phyloP scores from a whole-genome alignment of 2,888 invertebrate species.

The Aspidapion aeneum region DNA sequence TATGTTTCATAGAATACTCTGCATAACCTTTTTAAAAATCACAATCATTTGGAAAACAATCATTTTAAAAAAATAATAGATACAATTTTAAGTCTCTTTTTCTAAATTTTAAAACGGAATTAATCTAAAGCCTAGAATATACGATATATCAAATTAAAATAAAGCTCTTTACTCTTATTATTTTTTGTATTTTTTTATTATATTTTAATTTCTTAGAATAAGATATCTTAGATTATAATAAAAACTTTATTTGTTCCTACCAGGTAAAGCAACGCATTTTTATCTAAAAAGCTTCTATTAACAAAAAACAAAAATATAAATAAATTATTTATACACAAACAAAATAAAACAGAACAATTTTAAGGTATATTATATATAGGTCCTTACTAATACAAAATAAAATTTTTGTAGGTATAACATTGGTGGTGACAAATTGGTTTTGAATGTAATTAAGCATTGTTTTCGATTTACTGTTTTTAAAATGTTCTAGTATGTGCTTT shows the following conservation, averaged over 20 bases:
- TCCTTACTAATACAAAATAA: too few species aligned
- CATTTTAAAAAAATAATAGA: constrained; percentile 5
- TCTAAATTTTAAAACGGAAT: background rate
- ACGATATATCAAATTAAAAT: background rate
- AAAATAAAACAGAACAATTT: too few species aligned
- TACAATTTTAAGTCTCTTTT: background rate
- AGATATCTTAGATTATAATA: background rate
- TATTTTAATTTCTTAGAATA: background rate
- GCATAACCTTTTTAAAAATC: background rate
- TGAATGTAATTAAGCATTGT: too few species aligned
- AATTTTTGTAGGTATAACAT: too few species aligned
- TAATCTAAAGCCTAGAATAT: background rate
- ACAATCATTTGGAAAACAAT: constrained; percentile 1
- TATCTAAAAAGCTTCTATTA: too few species aligned
- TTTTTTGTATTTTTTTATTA: background rate
- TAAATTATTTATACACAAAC: too few species aligned
- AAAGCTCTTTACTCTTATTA: constrained; percentile 7
- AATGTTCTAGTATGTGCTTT: too few species aligned
- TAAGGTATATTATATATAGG: too few species aligned
- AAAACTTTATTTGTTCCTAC: constrained; percentile 27
- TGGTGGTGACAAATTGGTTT: too few species aligned
- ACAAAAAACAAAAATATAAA: too few species aligned
- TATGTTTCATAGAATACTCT: constrained; percentile 31
- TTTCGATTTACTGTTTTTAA: too few species aligned
- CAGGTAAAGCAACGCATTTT: constrained; percentile 32